A percentile compares a stretch with the other conserved stretches of the same genome.
These are phyloP conservation scores for Philypnodon macrostomus DNA, from an alignment of 2,797 vertebrate genomes.

Conservation along the genomic window DNA sequence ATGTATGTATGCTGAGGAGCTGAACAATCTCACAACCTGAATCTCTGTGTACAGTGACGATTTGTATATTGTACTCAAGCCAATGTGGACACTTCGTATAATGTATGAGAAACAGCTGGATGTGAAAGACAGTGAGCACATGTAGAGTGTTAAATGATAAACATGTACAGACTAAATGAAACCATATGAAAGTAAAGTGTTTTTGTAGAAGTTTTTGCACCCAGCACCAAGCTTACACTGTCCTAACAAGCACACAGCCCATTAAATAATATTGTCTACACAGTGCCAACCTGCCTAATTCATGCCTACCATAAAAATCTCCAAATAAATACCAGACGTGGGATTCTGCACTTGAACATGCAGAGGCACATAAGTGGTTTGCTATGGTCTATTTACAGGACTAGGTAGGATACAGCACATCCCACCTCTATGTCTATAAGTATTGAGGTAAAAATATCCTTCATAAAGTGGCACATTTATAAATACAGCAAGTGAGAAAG, in stretches of 20 bases:
- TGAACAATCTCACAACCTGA: slow-evolving; percentile 8
- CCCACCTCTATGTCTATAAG: slow-evolving; percentile 20
- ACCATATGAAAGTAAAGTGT: slow-evolving; percentile 37
- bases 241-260: slow-evolving; percentile 4
- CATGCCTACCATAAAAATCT: slow-evolving; percentile 6
- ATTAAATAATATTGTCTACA: slow-evolving; percentile 11
- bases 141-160: slow-evolving; percentile 60
- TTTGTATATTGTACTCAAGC: slow-evolving; percentile 1
- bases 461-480: slow-evolving; percentile 16
- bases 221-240: slow-evolving; percentile 25
- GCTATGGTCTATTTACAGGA: slow-evolving; percentile 64
- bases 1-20: too few relatives aligned
- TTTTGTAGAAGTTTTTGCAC: slow-evolving; percentile 21
- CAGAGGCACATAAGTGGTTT: slow-evolving; percentile 28
- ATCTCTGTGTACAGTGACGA: slow-evolving; percentile 13
- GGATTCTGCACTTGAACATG: slow-evolving; percentile 20
- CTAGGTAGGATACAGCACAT: slow-evolving; percentile 34
- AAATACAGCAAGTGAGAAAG: neutral
- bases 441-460: slow-evolving; percentile 25
- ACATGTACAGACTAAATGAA: slow-evolving; percentile 58
- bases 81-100: slow-evolving; percentile 25
- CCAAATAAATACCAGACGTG: slow-evolving; percentile 26
- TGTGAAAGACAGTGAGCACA: slow-evolving; percentile 34
- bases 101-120: slow-evolving; percentile 65
- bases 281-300: slow-evolving; percentile 4